Base-by-base conservation (phyloP, 2,888 invertebrate species). In the Neria commutata region DNA sequence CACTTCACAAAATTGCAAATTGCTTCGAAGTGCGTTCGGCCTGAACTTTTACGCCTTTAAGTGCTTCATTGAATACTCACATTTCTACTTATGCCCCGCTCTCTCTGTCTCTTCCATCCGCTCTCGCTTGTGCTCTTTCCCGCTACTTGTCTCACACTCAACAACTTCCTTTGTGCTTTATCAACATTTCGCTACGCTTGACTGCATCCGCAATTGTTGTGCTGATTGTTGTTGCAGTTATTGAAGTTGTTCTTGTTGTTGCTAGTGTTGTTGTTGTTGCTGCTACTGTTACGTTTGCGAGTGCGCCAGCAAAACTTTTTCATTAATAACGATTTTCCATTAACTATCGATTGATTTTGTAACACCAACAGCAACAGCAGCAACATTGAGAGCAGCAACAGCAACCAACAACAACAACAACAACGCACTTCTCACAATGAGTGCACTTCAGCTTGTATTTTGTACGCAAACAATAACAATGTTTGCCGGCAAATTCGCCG, bases 321-420 rank as follows among this genome's bases (percentile, higher is more conserved):
- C 80, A 80, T 80, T 79, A 79, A 80, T 80, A 79, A 80, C 77
- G 79, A 80, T 80, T 79, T 80, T 79, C 80, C 80, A 79, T 79
- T 80, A 79, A 80, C 76, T 77, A 79, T 79, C 80, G 79, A 80
- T 80, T 80, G 79, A 79, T 79, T 79, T 77, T 68, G 71, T 71
- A 71, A 71, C 73, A 71, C 59, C 56, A 62, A 47, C 33, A n/a
- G n/a, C 26, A 52, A 29, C 49, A 33, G 42, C 46, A 48, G 54
- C 62, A 61, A 47, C 58, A n/a, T n/a, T n/a, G n/a, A n/a, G n/a
- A n/a, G n/a, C n/a, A 46, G 23, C 57, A 65, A 67, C 70, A 68
- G 64, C 71, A 70, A 61, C 60, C 67, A 58, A 64, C 63, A 71
- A 70, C 66, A 69, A 71, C 72, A 64, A 74, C 66, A 64, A 63